These are phyloP conservation scores for Caenorhabditis becei DNA, from an alignment of 2,888 invertebrate genomes.

Conservation along the genomic window DNA sequence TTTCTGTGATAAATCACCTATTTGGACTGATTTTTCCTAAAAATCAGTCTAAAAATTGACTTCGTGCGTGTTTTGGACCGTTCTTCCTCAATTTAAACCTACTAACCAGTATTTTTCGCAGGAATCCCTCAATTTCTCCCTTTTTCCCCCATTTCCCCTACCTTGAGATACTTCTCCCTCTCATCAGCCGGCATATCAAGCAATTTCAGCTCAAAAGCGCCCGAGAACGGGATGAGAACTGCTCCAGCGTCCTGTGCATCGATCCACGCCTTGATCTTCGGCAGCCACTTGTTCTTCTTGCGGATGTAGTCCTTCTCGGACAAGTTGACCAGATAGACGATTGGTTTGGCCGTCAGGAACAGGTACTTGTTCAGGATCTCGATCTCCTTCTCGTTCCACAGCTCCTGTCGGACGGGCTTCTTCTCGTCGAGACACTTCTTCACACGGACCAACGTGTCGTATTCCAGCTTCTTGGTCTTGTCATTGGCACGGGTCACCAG, in stretches of 20 bases:
- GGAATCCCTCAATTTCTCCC: too few species aligned
- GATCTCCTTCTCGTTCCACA: constrained; percentile 80
- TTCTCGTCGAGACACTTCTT: constrained; percentile 91
- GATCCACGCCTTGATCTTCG: constrained; percentile 98
- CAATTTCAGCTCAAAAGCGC: constrained; percentile 91
- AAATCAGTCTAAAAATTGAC: too few species aligned
- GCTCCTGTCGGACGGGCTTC: constrained; percentile 92
- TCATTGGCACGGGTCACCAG: constrained; percentile 88
- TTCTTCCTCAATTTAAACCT: too few species aligned
- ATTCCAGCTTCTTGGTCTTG: constrained; percentile 89
- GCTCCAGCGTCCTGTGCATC: constrained; percentile 94
- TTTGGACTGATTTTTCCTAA: too few species aligned
- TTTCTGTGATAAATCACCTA: too few species aligned
- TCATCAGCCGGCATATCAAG: constrained; percentile 90
- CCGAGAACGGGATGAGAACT: constrained; percentile 95
- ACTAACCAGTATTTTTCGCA: too few species aligned
- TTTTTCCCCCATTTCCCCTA: too few species aligned
- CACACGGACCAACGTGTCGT: constrained; percentile 92
- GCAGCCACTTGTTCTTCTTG: constrained; percentile 86
- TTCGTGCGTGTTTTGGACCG: too few species aligned
- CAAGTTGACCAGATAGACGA: constrained; percentile 96
- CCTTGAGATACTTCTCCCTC: constrained; percentile 88
- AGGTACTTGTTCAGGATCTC: constrained; percentile 93
- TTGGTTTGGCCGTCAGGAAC: constrained; percentile 97
- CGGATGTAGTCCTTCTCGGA: constrained; percentile 98